Evolutionary conservation across 2,113 vertebrate species (phyloP), one percentile per base, ranked within the genome.

Genomic region (Ictalurus furcatus): DNA sequence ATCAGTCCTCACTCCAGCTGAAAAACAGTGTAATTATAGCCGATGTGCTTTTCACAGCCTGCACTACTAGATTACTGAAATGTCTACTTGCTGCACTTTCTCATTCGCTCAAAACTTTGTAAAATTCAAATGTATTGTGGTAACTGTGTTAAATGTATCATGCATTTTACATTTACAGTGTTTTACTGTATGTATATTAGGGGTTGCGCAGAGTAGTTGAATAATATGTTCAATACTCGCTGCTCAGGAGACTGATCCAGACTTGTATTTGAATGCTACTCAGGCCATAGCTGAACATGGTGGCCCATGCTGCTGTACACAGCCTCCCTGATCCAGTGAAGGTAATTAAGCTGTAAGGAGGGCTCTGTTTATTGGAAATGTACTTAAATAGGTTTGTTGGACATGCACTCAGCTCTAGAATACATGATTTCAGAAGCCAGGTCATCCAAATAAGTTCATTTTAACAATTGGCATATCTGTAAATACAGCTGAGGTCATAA

Each of bases 1-100:
- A 34, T 82, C n/a, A 21, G 61, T 82, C 30, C 80, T 82, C 30
- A 82, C 56, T 59, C 11, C 52, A 21, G 30, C 52, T 59, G 56
- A 82, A 58, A 58, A 82, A 56, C 54, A 82, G 52, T 83, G 34
- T 83, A 83, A 83, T 83, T 61, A 61, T 61, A 61, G 19, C 80
- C 54, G 0, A 59, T 61, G 56, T 59, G 79, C 52, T 58, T 82
- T 30, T 59, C 28, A 80, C 78, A 80, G 52, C 17, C n/a, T 59
- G 52, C 17, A 34, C n/a, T 23, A 82, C n/a, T 30, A 58, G 17
- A 19, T n/a, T 30, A 30, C 54, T 58, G 17, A 82, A 81, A 58
- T 54, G 78, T 80, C 28, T 28, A 48, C 40, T 14, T 7, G 17
- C 54, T 82, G 54, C 54, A 82, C n/a, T 54, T 58, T 56, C n/a